phyloP scores from a whole-genome alignment of 2,113 vertebrate genomes.

The Crotalus helleri region DNA sequence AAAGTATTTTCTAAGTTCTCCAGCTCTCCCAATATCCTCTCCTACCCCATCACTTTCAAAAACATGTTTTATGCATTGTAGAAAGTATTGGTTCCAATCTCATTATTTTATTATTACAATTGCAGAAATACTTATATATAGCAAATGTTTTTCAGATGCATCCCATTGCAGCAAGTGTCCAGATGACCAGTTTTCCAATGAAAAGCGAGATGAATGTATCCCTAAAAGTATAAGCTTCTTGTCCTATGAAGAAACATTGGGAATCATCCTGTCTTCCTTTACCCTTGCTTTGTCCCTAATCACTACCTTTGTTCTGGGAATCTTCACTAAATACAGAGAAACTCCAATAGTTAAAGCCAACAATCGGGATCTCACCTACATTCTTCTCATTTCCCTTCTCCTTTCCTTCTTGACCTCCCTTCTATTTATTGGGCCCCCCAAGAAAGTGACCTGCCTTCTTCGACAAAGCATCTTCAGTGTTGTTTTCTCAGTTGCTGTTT shows the following conservation, averaged over 20 bases:
- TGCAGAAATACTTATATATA: background rate
- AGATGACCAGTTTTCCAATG: background rate
- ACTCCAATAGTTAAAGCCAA: background rate
- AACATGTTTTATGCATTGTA: background rate
- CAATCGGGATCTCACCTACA: background rate
- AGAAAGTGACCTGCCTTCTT: background rate
- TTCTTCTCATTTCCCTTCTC: background rate
- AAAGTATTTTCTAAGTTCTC: background rate
- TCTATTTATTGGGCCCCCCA: background rate
- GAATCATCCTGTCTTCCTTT: background rate
- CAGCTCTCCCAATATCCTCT: background rate
- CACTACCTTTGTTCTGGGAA: background rate
- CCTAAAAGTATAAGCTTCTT: no score
- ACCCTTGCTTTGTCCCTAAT: background rate
- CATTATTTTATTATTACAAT: background rate
- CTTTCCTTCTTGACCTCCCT: background rate
- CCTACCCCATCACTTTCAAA: background rate
- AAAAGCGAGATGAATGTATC: background rate
- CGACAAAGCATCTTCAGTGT: background rate
- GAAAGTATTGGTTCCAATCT: background rate
- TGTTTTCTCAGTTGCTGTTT: background rate
- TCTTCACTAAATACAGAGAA: background rate
- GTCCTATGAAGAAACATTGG: background rate
- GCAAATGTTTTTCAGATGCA: background rate
- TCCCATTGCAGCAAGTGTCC: background rate